Evolutionary conservation across 2,797 vertebrate species (phyloP).

Genomic region (Muraenolepis orangiensis): DNA sequence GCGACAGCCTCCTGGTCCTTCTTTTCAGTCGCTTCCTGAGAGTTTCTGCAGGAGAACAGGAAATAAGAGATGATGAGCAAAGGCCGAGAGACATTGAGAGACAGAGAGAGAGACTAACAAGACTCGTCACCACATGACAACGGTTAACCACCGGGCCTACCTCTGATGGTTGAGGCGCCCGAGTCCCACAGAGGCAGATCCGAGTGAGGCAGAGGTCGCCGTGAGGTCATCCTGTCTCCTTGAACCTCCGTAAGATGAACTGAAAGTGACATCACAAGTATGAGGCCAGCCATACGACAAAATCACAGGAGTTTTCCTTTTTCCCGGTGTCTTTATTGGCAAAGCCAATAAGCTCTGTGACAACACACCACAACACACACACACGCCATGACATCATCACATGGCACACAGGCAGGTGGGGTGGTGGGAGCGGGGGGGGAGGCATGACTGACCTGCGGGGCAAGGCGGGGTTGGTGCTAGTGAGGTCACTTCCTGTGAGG

Average conservation of each 20-base stretch:
- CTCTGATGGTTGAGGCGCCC: slow-evolving; percentile 68
- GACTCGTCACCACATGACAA: not conserved
- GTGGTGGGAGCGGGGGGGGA: slow-evolving; percentile 24
- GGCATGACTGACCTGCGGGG: slow-evolving; percentile 73
- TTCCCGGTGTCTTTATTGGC: not conserved
- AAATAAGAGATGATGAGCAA: not conserved
- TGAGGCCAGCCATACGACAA: not conserved
- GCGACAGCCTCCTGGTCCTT: slow-evolving; percentile 59
- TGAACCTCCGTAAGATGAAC: slow-evolving; percentile 80
- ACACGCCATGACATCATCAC: not conserved
- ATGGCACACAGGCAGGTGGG: slow-evolving; percentile 22
- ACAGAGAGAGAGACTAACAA: not conserved
- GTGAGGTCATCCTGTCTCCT: slow-evolving; percentile 75
- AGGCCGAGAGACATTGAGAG: too few species aligned
- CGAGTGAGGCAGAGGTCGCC: slow-evolving; percentile 69
- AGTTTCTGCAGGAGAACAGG: slow-evolving; percentile 52
- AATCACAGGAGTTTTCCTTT: not conserved
- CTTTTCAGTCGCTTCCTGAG: slow-evolving; percentile 77
- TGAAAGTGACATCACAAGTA: slow-evolving; percentile 31
- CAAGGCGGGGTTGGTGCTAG: slow-evolving; percentile 70
- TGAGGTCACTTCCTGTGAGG: slow-evolving; percentile 70
- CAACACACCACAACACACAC: not conserved
- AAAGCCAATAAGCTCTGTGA: not conserved
- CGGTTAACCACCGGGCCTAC: slow-evolving; percentile 69
- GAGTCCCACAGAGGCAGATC: slow-evolving; percentile 65